Evolutionary conservation across 2,797 vertebrate genomes (phyloP), one percentile per base, ranked within the genome.

Genomic region (Kryptopterus vitreolus): DNA sequence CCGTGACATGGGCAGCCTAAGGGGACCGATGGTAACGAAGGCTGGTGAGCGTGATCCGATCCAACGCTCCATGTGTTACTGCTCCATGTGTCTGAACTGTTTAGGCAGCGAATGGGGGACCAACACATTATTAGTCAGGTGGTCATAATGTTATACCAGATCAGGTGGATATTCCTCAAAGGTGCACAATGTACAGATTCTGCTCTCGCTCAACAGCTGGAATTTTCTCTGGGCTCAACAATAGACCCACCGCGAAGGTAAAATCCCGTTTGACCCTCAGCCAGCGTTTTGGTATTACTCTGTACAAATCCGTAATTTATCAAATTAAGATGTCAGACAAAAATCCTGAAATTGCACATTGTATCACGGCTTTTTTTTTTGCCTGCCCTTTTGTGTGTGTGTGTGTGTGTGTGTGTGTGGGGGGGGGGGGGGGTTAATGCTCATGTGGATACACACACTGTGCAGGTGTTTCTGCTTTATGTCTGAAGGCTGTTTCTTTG

Each of bases 391-490:
- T 79, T 33, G 63, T 8, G 18, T 52, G 16, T 79, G 81, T 63
- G 38, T 38, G 38, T 38, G 38, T 46, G 38, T 5, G 38, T 43
- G 38, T 43, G 38, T 43, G 38, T 9, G 63, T 9, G 18, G 52
- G 16, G 76, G 81, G 58, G 59, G 75, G 77, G 79, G 57, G 75
- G 63, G 57, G 31, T 66, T 46, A 48, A 62, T 66, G 78, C 43
- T 22, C 24, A 33, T 26, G 59, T 66, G 53, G 58, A 43, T 48
- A 16, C 55, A 71, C 70, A 63, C 62, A 15, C 68, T 48, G 65
- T 52, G 76, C 83, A 86, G 83, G 71, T 85, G 79, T 77, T 50
- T 71, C 43, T 57, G 29, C 57, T 75, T 76, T 79, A 46, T 59
- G 55, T 74, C 72, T 74, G 72, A 59, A 74, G 72, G 55, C n/a